phyloP scores from a whole-genome alignment of 2,113 vertebrate species.

The Platichthys flesus region DNA sequence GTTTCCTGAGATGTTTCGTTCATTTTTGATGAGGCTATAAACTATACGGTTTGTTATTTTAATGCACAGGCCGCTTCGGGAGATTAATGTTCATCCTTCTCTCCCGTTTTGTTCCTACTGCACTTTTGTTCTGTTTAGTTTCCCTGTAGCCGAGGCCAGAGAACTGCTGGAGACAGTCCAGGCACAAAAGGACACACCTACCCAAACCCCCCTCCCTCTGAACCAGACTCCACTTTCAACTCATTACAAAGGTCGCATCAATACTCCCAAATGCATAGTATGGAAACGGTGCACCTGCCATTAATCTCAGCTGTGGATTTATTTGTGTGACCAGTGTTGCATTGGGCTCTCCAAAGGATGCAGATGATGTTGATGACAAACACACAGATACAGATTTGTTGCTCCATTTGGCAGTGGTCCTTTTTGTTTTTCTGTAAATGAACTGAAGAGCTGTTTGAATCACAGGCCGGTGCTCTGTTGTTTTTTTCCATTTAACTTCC shows the following conservation, averaged over 20 bases:
- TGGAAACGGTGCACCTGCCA: constrained; percentile 4
- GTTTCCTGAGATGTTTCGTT: constrained; percentile 9
- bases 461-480: not conserved
- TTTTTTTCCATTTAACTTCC: constrained; percentile 14
- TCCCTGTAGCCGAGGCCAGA: constrained; percentile 55
- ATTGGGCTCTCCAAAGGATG: constrained; percentile 5
- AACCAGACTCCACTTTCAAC: constrained; percentile 20
- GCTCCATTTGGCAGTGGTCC: not conserved
- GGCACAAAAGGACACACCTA: constrained; percentile 35
- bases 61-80: not conserved
- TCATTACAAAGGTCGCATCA: constrained; percentile 32
- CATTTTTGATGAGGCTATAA: not conserved
- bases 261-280: constrained; percentile 9
- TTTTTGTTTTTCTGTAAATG: constrained; percentile 20
- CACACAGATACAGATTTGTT: constrained; percentile 39
- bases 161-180: constrained; percentile 67
- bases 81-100: constrained; percentile 25
- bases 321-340: not conserved
- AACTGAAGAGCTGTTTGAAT: constrained; percentile 36
- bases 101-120: constrained; percentile 35
- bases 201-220: constrained; percentile 34
- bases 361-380: constrained; percentile 43
- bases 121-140: constrained; percentile 41
- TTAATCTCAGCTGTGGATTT: constrained; percentile 30
- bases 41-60: not conserved